Evolutionary conservation across 2,888 invertebrate genomes (phyloP), one percentile per base, ranked within the genome.

Genomic region (Pristionchus arcanus): DNA sequence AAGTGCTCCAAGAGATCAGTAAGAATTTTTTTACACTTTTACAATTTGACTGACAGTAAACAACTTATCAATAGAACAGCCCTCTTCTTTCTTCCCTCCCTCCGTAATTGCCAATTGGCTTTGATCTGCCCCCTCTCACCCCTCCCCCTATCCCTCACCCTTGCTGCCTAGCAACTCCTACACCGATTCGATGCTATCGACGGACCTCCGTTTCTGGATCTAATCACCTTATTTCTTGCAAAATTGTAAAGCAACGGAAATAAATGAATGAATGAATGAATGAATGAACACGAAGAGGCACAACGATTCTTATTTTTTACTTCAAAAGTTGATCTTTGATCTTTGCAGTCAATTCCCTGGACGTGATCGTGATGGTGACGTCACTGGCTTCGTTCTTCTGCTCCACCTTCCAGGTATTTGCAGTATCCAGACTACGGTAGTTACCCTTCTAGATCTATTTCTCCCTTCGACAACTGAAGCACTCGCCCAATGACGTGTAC

Each of bases 361-460:
- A 92, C 84, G 89, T 91, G 16, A 90, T 90, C 34, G 91, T 92
- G 37, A 90, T 91, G 34, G 86, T 91, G 25, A 87, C 91, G 0
- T 92, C 92, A 5, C 85, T 90, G 31, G 89, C 91, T 0, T 77
- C 92, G 0, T 92, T 92, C 68, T 91, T 92, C 84, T 89, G 91
- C 16, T 91, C 92, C 9, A 81, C 90, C 25, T 90, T 91, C 68
- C 92, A 92, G 55, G 85, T 91, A 49, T 13, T 91, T 19, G 91
- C 91, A 49, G 86, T 91, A 77, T 81, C 25, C 89, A 90, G 59
- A 90, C 91, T 55, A 90, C 91, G 34, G 85, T 91, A 28, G 91
- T 34, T 16, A 59, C 7, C 7, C 42, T 68, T 87, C 28, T 49
- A 87, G 87, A 87, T 87, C 11, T 87, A 53, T 28, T 87, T 87